phyloP scores from a whole-genome alignment of 2,797 vertebrate species.

The Phrynocephalus guinanensis region DNA sequence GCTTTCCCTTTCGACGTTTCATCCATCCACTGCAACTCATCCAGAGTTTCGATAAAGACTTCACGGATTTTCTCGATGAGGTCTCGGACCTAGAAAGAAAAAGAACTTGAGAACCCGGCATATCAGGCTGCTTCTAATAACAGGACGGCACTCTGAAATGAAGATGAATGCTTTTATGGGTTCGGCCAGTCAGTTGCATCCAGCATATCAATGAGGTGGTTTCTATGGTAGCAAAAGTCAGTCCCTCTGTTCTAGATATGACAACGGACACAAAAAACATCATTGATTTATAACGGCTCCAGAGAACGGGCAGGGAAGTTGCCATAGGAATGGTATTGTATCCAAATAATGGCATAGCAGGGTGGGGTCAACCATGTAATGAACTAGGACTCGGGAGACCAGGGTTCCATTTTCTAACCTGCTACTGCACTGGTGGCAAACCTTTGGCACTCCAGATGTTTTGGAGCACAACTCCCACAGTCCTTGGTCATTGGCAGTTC shows the following conservation, averaged over 20 bases:
- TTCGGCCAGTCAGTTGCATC: not conserved
- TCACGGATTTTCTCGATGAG: slow-evolving; percentile 91
- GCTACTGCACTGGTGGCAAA: too few relatives aligned
- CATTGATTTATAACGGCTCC: not conserved
- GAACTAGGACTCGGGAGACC: too few relatives aligned
- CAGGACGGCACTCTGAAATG: not conserved
- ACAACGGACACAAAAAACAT: not conserved
- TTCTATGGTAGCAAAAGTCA: not conserved
- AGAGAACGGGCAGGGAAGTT: not conserved
- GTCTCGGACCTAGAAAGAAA: slow-evolving; percentile 84
- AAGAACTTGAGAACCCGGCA: not conserved
- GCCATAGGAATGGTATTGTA: too few relatives aligned
- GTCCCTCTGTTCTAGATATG: not conserved
- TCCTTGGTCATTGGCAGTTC: too few relatives aligned
- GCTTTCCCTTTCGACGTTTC: slow-evolving; percentile 89
- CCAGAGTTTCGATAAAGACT: slow-evolving; percentile 92
- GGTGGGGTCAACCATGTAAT: too few relatives aligned
- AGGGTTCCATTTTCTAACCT: too few relatives aligned
- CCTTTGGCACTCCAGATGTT: too few relatives aligned
- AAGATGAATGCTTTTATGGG: not conserved
- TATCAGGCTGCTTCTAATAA: not conserved
- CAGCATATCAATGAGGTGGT: not conserved
- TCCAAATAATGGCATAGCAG: too few relatives aligned
- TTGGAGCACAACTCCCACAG: too few relatives aligned
- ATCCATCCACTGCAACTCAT: slow-evolving; percentile 97